Base-by-base conservation (phyloP, 2,797 vertebrate genomes). In the Glossophaga mutica region DNA sequence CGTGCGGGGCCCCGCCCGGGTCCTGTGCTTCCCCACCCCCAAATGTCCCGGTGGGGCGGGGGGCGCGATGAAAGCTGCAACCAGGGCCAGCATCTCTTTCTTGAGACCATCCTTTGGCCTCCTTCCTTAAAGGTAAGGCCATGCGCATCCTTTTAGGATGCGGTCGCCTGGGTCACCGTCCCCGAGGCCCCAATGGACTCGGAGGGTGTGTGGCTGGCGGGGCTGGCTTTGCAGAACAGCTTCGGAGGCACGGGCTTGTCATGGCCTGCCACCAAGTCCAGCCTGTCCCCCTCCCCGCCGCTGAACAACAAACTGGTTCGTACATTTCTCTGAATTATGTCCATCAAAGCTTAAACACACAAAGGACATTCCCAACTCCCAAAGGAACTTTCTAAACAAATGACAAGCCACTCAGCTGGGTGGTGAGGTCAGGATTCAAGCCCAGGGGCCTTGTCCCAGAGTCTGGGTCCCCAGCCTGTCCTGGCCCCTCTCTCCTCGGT, bases 321-420 rank as follows among this genome's bases (percentile, higher is more conserved):
- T 90, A 97, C 81, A 95, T 65, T 90, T 85, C 5, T 95, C 94
- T 79, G 21, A 57, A 97, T 94, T 88, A 83, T 18, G 92, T 86
- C 18, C 87, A 83, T 76, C 93, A 97, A 93, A 79, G 32, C 94
- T 78, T 92, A 67, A 90, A 84, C 79, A 97, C 52, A 95, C 71
- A 84, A 59, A 46, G 88, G 0, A 0, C 21, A 82, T 57, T 44
- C 24, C 91, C 67, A 81, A 92, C 82, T 59, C 11, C 50, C 6
- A 42, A 79, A 92, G 9, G 95, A 10, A 29, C 77, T 50, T 39
- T 65, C 29, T 8, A 10, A 89, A 19, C 2, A 32, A 87, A 65
- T 76, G 62, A 21, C 1, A 8, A 74, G 74, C 34, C 1, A 18
- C 2, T 4, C 34, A 10, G 57, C 65, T 1, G 6, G 32, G 18